phyloP scores from a whole-genome alignment of 2,888 invertebrate species.

The Plagodis dolabraria region DNA sequence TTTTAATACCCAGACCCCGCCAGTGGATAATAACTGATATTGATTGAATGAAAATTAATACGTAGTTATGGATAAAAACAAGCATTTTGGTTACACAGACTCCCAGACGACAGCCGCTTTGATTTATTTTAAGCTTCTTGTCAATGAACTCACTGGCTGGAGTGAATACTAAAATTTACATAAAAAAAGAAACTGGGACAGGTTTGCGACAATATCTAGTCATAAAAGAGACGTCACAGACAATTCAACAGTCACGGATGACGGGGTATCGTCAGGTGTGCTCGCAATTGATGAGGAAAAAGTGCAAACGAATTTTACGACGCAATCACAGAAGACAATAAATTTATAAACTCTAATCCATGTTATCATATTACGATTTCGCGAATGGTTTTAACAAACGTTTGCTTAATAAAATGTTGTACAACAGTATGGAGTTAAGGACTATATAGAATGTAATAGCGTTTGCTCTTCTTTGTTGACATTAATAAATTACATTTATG shows the following conservation, averaged over 20 bases:
- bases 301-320: conserved; percentile 14
- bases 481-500: conserved; percentile 21
- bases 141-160: conserved; percentile 51
- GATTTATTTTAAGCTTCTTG: conserved; percentile 62
- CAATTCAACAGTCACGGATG: not conserved
- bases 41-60: conserved; percentile 10
- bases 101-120: not conserved
- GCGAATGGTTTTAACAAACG: conserved; percentile 15
- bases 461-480: conserved; percentile 19
- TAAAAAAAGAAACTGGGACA: conserved; percentile 21
- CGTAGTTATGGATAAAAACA: conserved; percentile 6
- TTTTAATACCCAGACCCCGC: conserved; percentile 5
- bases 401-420: conserved; percentile 20
- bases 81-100: conserved; percentile 4
- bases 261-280: conserved; percentile 10
- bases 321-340: conserved; percentile 15
- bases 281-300: conserved; percentile 14
- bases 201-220: conserved; percentile 28
- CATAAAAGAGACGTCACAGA: conserved; percentile 11
- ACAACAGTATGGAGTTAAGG: conserved; percentile 10
- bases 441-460: not conserved
- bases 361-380: conserved; percentile 19
- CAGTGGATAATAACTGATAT: conserved; percentile 4
- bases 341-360: conserved; percentile 18
- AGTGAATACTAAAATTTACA: conserved; percentile 1